phyloP scores from a whole-genome alignment of 2,888 invertebrate genomes.

The Branchinecta sandiegonensis region DNA sequence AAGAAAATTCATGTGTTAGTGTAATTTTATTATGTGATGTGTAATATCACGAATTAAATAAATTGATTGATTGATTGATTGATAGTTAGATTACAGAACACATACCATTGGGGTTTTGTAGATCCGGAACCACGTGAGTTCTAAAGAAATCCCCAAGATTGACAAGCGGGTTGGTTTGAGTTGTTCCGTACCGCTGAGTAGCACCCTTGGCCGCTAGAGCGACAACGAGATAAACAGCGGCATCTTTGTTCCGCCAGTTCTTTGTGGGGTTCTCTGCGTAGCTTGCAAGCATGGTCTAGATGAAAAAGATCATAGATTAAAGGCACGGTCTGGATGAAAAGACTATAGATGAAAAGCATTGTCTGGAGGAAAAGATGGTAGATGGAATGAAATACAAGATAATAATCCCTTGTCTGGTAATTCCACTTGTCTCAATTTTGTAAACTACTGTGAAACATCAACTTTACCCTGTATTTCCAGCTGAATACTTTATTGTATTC shows the following conservation, averaged over 20 bases:
- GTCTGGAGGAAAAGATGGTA: background rate
- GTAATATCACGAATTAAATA: no score
- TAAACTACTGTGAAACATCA: background rate
- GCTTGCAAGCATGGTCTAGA: constrained; percentile 55
- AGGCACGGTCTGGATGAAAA: background rate
- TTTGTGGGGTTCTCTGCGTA: constrained; percentile 56
- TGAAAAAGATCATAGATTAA: constrained; percentile 21
- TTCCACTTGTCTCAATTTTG: no score
- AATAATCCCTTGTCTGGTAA: background rate
- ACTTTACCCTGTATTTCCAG: no score
- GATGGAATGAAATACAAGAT: constrained; percentile 18
- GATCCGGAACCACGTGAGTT: constrained; percentile 71
- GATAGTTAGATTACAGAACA: constrained; percentile 8
- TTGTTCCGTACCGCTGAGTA: constrained; percentile 79
- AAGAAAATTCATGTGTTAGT: no score
- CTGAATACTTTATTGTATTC: no score
- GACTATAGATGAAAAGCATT: constrained; percentile 12
- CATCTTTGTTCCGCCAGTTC: constrained; percentile 90
- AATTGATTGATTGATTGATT: no score
- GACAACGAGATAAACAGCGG: constrained; percentile 88
- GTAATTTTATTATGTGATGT: no score
- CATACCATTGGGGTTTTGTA: constrained; percentile 55
- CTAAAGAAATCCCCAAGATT: constrained; percentile 75
- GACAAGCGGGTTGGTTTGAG: constrained; percentile 75
- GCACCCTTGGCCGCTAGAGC: constrained; percentile 79